phyloP scores from a whole-genome alignment of 2,113 vertebrate genomes.

The Corythornis vintsioides region DNA sequence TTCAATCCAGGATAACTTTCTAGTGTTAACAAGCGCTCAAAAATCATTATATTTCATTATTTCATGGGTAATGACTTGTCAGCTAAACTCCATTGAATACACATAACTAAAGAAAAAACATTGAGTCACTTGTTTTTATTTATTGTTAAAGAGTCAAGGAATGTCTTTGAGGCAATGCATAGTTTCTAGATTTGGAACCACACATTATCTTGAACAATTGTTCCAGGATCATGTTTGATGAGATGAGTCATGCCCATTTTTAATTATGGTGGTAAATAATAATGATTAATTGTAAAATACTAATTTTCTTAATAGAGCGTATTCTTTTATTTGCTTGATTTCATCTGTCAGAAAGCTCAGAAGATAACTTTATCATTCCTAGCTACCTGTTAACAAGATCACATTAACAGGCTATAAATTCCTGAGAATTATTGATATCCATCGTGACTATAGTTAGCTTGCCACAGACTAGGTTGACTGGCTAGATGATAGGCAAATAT shows the following conservation, averaged over 20 bases:
- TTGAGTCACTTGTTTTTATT: neutral
- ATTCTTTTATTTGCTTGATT: neutral
- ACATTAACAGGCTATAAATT: neutral
- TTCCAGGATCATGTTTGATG: neutral
- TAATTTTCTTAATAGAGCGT: neutral
- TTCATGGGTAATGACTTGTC: neutral
- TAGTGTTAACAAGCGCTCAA: neutral
- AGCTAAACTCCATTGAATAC: neutral
- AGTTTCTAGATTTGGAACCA: neutral
- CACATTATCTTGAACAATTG: neutral
- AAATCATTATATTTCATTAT: neutral
- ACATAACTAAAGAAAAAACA: neutral
- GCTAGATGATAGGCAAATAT: neutral
- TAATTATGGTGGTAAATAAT: neutral
- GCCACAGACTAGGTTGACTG: neutral
- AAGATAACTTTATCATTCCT: neutral
- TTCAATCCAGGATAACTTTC: neutral
- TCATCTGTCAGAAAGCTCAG: neutral
- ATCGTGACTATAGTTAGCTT: fast-evolving
- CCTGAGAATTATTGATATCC: neutral
- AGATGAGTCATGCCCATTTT: neutral
- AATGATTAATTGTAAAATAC: neutral
- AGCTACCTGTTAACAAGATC: neutral
- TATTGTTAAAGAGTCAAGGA: neutral
- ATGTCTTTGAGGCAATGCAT: neutral